A percentile compares a stretch with the other conserved stretches of the same genome.
phyloP scores from a whole-genome alignment of 2,113 vertebrate species.

The Pantherophis guttatus region DNA sequence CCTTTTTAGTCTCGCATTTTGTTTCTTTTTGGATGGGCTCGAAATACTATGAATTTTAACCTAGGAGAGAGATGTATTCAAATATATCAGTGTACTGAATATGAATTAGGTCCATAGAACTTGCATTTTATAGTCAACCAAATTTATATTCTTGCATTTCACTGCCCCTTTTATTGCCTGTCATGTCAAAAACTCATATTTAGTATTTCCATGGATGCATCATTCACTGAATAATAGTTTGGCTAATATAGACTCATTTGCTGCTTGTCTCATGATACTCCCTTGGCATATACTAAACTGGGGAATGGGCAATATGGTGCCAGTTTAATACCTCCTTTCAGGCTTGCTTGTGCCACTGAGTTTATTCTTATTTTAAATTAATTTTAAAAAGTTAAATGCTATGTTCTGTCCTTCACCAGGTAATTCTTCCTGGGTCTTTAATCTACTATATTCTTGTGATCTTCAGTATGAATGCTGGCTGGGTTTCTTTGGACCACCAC shows the following conservation, averaged over 20 bases:
- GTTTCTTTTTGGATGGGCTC: neutral
- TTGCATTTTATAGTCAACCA: neutral
- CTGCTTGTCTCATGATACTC: neutral
- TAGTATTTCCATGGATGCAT: neutral
- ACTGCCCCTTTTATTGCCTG: neutral
- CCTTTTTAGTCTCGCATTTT: slow-evolving; percentile 3
- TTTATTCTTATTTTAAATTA: neutral
- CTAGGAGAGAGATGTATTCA: neutral
- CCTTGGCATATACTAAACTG: neutral
- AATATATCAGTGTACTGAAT: neutral
- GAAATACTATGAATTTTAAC: neutral
- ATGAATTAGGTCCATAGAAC: neutral
- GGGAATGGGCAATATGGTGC: neutral
- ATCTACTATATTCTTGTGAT: neutral
- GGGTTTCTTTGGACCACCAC: neutral
- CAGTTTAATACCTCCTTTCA: neutral
- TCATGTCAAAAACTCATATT: neutral
- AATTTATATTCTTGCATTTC: neutral
- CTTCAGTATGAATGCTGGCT: neutral
- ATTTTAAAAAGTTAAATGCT: neutral
- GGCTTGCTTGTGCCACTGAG: neutral
- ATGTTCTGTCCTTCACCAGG: neutral
- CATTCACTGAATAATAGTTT: neutral
- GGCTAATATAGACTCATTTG: neutral
- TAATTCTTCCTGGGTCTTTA: neutral